Base-by-base conservation (phyloP, 53 echinoderm and acorn worm species). In the Hippasteria phrygiana region DNA sequence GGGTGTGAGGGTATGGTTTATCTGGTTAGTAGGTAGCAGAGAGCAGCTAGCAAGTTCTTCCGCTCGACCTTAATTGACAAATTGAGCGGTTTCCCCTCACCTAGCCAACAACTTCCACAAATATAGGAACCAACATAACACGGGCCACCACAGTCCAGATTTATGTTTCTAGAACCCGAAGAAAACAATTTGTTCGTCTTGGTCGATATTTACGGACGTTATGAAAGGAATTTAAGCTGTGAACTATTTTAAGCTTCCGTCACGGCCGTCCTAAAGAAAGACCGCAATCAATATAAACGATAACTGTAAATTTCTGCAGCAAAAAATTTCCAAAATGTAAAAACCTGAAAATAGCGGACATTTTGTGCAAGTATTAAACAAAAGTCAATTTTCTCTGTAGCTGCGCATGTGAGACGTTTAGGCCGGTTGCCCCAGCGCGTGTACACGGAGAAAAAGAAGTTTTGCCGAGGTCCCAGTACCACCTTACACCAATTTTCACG, bases 61-160 rank as follows among this genome's bases (percentile, higher is more conserved):
- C 82, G 43, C 45, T 45, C 27, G 33, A 29, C 22, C 3, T 26
- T 84, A 84, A 84, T 84, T 71, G 84, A 71, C 84, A 70, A 84
- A 84, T 51, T 84, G 84, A 48, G 38, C 84, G 36, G 69, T 84
- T 84, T 84, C 84, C 84, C 38, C 27, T 50, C 36, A 24, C 31
- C 50, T 33, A 36, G 42, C 69, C 84, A 84, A 84, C 83, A 45
- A 84, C 69, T 84, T 84, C 47, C 66, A 45, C 73, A 26, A 32
- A 43, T 29, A 41, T 0, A n/a, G 12, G 41, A 2, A 73, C 26
- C 1, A 59, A 3, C 3, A 59, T 17, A 59, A 59, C 26, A n/a
- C 8, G 26, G 59, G 59, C 20, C 59, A n/a, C 3, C 0, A 18
- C 22, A 22, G 59, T 24, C 8, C 26, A 59, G 26, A 59, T 3